Base-by-base conservation (phyloP, 2,113 vertebrate genomes). In the Oncorhynchus masou region DNA sequence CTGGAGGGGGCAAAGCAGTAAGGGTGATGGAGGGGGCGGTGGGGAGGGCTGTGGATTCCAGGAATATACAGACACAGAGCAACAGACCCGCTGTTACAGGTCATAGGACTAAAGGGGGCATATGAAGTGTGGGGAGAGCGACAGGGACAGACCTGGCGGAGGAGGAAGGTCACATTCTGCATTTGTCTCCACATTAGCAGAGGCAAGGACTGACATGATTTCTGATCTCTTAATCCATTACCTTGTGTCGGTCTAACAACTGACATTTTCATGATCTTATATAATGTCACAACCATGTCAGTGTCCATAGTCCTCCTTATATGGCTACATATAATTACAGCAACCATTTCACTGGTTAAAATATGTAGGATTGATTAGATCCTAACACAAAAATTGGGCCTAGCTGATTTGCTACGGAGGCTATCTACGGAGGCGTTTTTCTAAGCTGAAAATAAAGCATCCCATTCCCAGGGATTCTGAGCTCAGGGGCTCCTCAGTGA, bases 31-130 rank as follows among this genome's bases (percentile, higher is more conserved):
- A 9, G 34, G 1, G 34, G 34, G 51, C 27, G 70, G 71, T 71
- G 70, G 27, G 39, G 39, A 11, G 2, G 57, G 69, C 81, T 72
- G 60, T 74, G 69, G 72, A 59, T 81, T 39, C 68, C 45, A 79
- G 76, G 79, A 89, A 89, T 85, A 79, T 67, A 20, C 25, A 77
- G 20, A 74, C 22, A 39, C 59, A 79, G 7, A 75, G 34, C 64
- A 0, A 65, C 51, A 65, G 70, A 82, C 79, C 81, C 80, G 70
- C 79, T 83, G 83, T 71, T 15, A 51, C 31, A 13, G 16, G 74
- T 79, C 73, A 75, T 25, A 69, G n/a, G 20, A 64, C 6, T 8
- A 64, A 64, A 64, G 60, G 7, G 24, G 60, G 60, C 24, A 9
- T 64, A 64, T 24, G 6, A 64, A 64, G 20, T 54, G 12, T 25